Conservation (phyloP, 2,888 invertebrate genomes). For the Mongoloraphidia duomilia region DNA sequence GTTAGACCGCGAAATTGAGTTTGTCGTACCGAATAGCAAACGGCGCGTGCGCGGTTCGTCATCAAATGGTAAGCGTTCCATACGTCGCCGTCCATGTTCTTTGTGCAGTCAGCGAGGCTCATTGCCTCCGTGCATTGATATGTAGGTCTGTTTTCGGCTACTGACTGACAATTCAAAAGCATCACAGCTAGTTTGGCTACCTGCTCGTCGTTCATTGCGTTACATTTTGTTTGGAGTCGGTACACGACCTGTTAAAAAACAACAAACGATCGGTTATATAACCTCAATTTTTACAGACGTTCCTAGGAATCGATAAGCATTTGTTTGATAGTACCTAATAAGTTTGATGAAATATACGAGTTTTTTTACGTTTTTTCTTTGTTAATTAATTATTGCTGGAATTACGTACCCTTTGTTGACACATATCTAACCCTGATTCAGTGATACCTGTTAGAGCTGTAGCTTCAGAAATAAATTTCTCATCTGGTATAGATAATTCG, state of each 20-base stretch:
- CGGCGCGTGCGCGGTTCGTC: slow-evolving; percentile 49
- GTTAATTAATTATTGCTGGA: background rate
- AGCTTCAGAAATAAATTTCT: slow-evolving; percentile 47
- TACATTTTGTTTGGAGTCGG: slow-evolving; percentile 41
- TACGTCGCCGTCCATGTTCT: slow-evolving; percentile 45
- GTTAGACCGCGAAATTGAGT: slow-evolving; percentile 48
- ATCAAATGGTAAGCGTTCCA: slow-evolving; percentile 58
- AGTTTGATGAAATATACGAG: background rate
- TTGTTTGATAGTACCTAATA: background rate
- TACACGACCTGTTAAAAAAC: slow-evolving; percentile 37
- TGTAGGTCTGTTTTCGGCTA: slow-evolving; percentile 40
- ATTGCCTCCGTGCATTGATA: slow-evolving; percentile 46
- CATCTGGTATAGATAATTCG: slow-evolving; percentile 39
- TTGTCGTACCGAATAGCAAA: slow-evolving; percentile 48
- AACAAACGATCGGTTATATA: background rate
- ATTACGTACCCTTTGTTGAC: slow-evolving; percentile 40
- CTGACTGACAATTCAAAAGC: slow-evolving; percentile 51
- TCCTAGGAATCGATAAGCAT: too few species aligned
- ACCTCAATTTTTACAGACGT: too few species aligned
- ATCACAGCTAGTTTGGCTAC: slow-evolving; percentile 50
- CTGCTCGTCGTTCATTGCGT: slow-evolving; percentile 46
- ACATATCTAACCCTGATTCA: slow-evolving; percentile 41
- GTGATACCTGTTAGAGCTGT: slow-evolving; percentile 39
- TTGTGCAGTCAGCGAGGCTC: slow-evolving; percentile 47
- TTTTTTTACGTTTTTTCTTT: background rate